Base-by-base conservation (phyloP, 1,140 invertebrate genomes). In the Apocrypta bakeri region DNA sequence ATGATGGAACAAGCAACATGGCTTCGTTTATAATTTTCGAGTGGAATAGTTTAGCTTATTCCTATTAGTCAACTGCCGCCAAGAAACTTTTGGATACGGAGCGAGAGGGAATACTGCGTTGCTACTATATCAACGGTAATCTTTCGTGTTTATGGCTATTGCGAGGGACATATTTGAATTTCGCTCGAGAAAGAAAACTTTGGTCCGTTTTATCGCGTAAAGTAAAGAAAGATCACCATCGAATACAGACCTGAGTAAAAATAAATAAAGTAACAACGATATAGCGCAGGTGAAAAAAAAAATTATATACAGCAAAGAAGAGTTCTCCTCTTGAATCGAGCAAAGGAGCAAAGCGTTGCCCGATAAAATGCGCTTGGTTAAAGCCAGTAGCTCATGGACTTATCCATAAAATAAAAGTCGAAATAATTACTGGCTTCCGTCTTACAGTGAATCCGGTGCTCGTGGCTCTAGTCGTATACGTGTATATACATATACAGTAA, bases 321-420 rank as follows among this genome's bases (percentile, higher is more conserved):
- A n/a, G 17, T 17, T 56, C 17, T 0, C 17, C 17, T n/a, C 6
- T 56, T 21, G 48, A 56, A 56, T n/a, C 48, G 21, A 56, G 3
- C 14, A 7, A 42, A 12, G 11, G 40, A 42, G 33, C 40, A 12
- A 42, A 42, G 40, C 40, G 40, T 37, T 12, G 3, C 40, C 40
- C 21, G 4, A 56, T 56, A 56, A 56, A 56, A 56, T 17, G 48
- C 48, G 48, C 48, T 56, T 21, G 17, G 48, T 56, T 56, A 56
- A 56, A 56, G 48, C 48, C n/a, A 6, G 21, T 21, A 21, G 21
- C 12, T 17, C 42, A 17, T 1, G 14, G 42, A 27, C 63, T 64
- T 25, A 64, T 64, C n/a, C 25, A 64, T 64, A 25, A 25, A 66
- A 71, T 29, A 71, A 71, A 29, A 71, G 68, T 71, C 68, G 31